phyloP scores from a whole-genome alignment of 2,888 invertebrate genomes.

The Agrotis segetum region DNA sequence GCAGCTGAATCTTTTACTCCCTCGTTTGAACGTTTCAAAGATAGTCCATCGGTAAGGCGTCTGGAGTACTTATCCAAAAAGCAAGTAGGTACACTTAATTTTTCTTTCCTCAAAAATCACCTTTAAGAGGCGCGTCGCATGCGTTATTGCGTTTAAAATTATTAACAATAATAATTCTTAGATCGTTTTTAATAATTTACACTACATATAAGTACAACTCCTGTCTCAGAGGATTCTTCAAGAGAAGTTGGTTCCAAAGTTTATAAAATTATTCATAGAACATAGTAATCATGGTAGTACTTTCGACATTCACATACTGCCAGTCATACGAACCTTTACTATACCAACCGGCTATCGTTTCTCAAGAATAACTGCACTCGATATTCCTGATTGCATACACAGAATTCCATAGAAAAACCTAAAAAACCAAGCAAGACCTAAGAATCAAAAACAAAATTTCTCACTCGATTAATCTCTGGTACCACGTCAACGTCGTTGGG shows the following conservation, averaged over 20 bases:
- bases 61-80: too few relatives aligned
- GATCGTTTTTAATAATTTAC: too few relatives aligned
- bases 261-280: background rate
- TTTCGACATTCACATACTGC: too few relatives aligned
- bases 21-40: too few relatives aligned
- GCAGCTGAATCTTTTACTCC: too few relatives aligned
- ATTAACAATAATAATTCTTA: too few relatives aligned
- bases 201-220: too few relatives aligned
- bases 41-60: too few relatives aligned
- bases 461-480: conserved; percentile 10
- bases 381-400: background rate
- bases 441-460: conserved; percentile 5
- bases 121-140: too few relatives aligned
- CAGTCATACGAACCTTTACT: background rate
- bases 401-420: conserved; percentile 1
- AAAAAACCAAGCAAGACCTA: background rate
- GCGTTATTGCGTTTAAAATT: too few relatives aligned
- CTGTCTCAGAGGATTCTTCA: background rate
- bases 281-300: background rate
- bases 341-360: background rate
- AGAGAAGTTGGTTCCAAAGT: background rate
- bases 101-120: too few relatives aligned
- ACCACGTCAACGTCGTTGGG: conserved; percentile 10
- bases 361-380: background rate
- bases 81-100: too few relatives aligned